These are phyloP conservation scores for Tineola bisselliella DNA, from an alignment of 2,888 invertebrate species.

Conservation along the genomic window DNA sequence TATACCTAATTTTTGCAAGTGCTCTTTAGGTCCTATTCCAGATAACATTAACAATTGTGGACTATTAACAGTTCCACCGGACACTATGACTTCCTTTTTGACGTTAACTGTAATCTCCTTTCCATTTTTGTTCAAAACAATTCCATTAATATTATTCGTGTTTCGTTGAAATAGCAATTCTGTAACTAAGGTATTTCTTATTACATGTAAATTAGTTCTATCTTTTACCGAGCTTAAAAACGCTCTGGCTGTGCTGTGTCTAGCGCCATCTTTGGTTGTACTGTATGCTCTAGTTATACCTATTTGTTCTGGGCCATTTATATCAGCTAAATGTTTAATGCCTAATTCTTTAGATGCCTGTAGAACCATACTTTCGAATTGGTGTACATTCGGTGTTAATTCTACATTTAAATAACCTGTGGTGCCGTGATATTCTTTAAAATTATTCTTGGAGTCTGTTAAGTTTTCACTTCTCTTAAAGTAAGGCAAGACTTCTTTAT, in stretches of 20 bases:
- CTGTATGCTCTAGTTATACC: slow-evolving; percentile 51
- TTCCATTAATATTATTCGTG: slow-evolving; percentile 49
- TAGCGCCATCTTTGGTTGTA: slow-evolving; percentile 50
- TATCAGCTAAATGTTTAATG: slow-evolving; percentile 33
- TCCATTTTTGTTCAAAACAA: slow-evolving; percentile 40
- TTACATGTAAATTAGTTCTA: slow-evolving; percentile 47
- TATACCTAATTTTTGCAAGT: slow-evolving; percentile 43
- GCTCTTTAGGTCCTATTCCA: slow-evolving; percentile 56
- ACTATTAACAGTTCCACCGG: slow-evolving; percentile 59
- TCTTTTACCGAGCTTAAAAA: slow-evolving; percentile 50
- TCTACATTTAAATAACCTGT: slow-evolving; percentile 50
- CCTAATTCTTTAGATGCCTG: slow-evolving; percentile 54
- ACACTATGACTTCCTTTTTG: slow-evolving; percentile 59
- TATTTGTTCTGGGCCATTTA: slow-evolving; percentile 52
- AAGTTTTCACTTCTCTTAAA: slow-evolving; percentile 62
- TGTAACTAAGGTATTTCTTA: slow-evolving; percentile 62
- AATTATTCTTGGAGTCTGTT: slow-evolving; percentile 20
- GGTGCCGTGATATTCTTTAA: slow-evolving; percentile 34
- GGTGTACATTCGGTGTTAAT: slow-evolving; percentile 24
- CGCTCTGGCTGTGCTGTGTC: slow-evolving; percentile 63
- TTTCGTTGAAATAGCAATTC: slow-evolving; percentile 59
- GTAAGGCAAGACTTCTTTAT: slow-evolving; percentile 58
- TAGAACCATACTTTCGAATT: slow-evolving; percentile 33
- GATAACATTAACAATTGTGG: slow-evolving; percentile 62
- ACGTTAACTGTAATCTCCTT: slow-evolving; percentile 35